Evolutionary conservation across 1,140 invertebrate genomes (phyloP).

Genomic region (Venturia canescens): DNA sequence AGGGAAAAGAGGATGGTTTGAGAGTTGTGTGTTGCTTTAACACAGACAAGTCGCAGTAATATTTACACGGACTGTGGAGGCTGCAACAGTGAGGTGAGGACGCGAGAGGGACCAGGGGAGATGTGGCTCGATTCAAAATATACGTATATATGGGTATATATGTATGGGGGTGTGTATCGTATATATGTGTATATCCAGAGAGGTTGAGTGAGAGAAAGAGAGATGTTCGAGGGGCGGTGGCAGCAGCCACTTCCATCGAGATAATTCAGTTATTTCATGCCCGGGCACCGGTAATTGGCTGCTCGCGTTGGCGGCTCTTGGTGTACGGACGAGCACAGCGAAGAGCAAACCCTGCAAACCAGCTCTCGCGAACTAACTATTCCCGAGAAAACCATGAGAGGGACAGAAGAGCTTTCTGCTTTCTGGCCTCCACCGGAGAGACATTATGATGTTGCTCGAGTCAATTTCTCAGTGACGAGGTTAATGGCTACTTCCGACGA

Average conservation of each 20-base stretch:
- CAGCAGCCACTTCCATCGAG: slow-evolving; percentile 70
- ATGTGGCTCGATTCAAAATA: slow-evolving; percentile 39
- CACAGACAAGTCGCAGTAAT: slow-evolving; percentile 22
- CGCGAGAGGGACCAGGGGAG: slow-evolving; percentile 35
- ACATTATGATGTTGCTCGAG: slow-evolving; percentile 69
- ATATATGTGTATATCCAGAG: slow-evolving; percentile 23
- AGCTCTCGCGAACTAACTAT: slow-evolving; percentile 65
- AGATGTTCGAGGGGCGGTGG: slow-evolving; percentile 55
- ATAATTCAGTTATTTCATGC: slow-evolving; percentile 76
- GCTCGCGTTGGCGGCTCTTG: slow-evolving; percentile 66
- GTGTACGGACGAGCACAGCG: slow-evolving; percentile 14
- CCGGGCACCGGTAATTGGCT: slow-evolving; percentile 74
- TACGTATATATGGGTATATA: neutral
- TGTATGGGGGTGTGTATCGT: neutral
- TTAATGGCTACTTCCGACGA: slow-evolving; percentile 69
- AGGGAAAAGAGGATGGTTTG: slow-evolving; percentile 44
- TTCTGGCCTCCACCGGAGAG: slow-evolving; percentile 59
- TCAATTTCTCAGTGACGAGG: slow-evolving; percentile 72
- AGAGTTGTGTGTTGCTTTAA: slow-evolving; percentile 24
- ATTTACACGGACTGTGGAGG: neutral
- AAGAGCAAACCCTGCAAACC: slow-evolving; percentile 40
- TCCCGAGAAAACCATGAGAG: slow-evolving; percentile 52
- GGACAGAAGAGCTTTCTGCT: slow-evolving; percentile 55
- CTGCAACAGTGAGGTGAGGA: slow-evolving; percentile 9
- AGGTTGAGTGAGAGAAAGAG: slow-evolving; percentile 36